phyloP scores from a whole-genome alignment of 2,113 vertebrate genomes.

The Rallus limicola region DNA sequence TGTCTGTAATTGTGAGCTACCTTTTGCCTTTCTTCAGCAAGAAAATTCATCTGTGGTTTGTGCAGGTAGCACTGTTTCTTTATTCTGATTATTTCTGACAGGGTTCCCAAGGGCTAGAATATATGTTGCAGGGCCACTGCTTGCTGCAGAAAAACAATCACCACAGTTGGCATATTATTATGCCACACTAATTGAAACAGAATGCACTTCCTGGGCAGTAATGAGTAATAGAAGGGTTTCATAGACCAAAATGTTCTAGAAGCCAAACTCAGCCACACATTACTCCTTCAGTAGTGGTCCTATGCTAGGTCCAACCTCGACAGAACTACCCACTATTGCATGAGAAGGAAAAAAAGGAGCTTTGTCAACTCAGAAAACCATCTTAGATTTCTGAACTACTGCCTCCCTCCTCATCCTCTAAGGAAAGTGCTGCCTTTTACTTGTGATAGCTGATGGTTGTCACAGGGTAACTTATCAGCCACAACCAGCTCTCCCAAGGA shows the following conservation, averaged over 20 bases:
- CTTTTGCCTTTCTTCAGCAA: background rate
- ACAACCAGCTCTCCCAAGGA: background rate
- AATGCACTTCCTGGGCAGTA: background rate
- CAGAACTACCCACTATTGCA: background rate
- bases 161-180: background rate
- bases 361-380: background rate
- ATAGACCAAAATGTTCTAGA: background rate
- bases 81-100: background rate
- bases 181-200: background rate
- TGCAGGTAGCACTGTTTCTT: background rate
- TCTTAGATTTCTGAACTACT: background rate
- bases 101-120: background rate
- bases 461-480: background rate
- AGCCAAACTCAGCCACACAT: background rate
- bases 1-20: background rate
- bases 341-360: background rate
- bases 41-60: background rate
- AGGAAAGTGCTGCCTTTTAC: background rate
- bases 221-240: background rate
- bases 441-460: background rate
- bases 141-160: background rate
- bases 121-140: background rate
- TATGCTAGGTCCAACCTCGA: background rate
- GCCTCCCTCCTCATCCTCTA: background rate
- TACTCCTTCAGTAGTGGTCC: background rate